phyloP scores from a whole-genome alignment of 2,113 vertebrate species.

The Mandrillus leucophaeus region DNA sequence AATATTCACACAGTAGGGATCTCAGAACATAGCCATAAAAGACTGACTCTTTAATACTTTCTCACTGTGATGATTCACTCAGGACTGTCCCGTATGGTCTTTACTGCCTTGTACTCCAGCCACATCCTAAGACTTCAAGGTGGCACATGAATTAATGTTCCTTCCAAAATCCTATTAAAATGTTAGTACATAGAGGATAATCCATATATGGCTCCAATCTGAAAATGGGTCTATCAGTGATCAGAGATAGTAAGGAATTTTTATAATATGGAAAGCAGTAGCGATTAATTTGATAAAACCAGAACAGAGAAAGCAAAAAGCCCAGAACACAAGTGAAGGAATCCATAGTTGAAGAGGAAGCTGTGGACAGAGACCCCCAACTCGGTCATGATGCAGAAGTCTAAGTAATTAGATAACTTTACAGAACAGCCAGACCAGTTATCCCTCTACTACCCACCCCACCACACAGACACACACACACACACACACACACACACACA shows the following conservation, averaged over 20 bases:
- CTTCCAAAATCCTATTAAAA: constrained; percentile 24
- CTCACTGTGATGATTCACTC: not conserved
- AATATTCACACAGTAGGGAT: not conserved
- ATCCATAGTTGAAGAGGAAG: not conserved
- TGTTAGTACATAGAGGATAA: not conserved
- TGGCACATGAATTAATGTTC: not conserved
- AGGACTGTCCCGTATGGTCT: not conserved
- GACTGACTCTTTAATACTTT: not conserved
- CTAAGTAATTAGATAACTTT: not conserved
- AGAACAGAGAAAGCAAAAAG: not conserved
- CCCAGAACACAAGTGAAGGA: not conserved
- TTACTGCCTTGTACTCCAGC: not conserved
- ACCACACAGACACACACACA: not conserved
- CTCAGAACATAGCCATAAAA: not conserved
- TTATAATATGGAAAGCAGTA: not conserved
- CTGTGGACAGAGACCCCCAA: not conserved
- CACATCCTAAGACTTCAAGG: not conserved
- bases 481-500: not conserved
- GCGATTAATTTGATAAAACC: not conserved
- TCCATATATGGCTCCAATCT: not conserved
- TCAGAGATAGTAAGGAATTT: not conserved
- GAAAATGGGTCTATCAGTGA: not conserved
- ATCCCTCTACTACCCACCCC: not conserved
- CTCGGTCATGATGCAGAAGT: not conserved
- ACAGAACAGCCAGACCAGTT: not conserved